These are phyloP conservation scores for Anguilla megastoma DNA, from an alignment of 2,797 vertebrate species.

Conservation along the genomic window DNA sequence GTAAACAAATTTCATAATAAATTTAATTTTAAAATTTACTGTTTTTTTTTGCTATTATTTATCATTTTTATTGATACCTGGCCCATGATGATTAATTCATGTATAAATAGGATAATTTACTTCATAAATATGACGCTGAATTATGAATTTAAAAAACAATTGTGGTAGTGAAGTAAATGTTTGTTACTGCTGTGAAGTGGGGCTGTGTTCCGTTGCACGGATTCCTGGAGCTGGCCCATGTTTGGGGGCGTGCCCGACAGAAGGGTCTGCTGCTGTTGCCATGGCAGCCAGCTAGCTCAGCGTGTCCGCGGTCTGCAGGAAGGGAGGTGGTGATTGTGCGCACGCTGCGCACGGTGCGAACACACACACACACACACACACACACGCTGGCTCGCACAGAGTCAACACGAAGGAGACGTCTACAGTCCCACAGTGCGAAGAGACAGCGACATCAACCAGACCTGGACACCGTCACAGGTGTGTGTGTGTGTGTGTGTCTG, in stretches of 20 bases:
- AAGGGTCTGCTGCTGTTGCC: conserved; percentile 53
- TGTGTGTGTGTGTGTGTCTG: not conserved
- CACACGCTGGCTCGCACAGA: not conserved
- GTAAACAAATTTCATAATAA: not conserved
- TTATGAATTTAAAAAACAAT: no score
- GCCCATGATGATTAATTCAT: no score
- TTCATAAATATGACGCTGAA: no score
- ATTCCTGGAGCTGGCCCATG: conserved; percentile 62
- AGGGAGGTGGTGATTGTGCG: conserved; percentile 69
- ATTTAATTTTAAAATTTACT: no score
- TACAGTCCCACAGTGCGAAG: not conserved
- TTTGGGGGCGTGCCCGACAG: conserved; percentile 69
- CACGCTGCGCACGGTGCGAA: conserved; percentile 64
- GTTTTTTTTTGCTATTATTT: no score
- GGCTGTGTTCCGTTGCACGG: conserved; percentile 61
- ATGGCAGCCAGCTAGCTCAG: conserved; percentile 54
- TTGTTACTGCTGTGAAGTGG: not conserved
- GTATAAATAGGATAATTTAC: not conserved
- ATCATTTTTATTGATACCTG: no score
- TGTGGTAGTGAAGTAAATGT: no score
- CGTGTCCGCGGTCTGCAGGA: conserved; percentile 74
- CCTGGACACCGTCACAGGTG: not conserved
- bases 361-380: not conserved
- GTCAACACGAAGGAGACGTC: not conserved
- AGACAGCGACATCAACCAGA: not conserved